Evolutionary conservation across 1,140 invertebrate species (phyloP), one percentile per base, ranked within the genome.

Genomic region (Periplaneta americana): DNA sequence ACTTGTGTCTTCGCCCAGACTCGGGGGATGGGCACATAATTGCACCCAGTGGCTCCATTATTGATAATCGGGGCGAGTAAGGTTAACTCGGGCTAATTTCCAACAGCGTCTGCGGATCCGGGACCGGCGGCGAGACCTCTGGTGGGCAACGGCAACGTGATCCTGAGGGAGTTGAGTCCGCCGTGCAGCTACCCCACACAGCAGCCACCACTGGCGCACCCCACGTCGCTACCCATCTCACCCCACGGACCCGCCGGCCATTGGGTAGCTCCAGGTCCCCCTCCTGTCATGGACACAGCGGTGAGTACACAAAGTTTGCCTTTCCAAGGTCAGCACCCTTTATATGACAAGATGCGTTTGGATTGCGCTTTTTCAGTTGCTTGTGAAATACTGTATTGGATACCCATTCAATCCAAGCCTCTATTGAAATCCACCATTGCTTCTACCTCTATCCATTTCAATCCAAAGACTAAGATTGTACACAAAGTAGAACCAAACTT

Each of bases 131-230:
- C 17, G 0, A 36, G 78, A 10, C 82, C 79, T 15, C 35, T 82
- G 35, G 78, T 80, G 35, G 82, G 82, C 78, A 82, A 82, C 28
- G 82, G 82, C 11, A 82, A 82, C 82, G 82, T 82, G 66, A 82
- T 82, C 66, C 78, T 79, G 34, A 48, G 82, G 66, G 82, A 79
- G 75, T 1, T 80, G 66, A 80, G 78, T 9, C 82, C 82, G 0
- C 82, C 82, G 2, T 22, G 39, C 17, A 34, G 39, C 31, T 82
- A 79, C 36, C 48, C 75, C 10, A 39, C 34, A 31, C 66, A 37
- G n/a, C 31, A 39, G 33, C 33, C 75, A 18, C 80, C 39, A 3
- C n/a, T 66, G 2, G 28, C 34, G 39, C 80, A 39, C 22, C 77
- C 77, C 1, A 33, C 22, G n/a, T 80, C 48, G 66, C 80, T 37